Percentiles rank a stretch among this genome's conserved stretches.
Conservation (phyloP, 2,888 invertebrate species). For the Drosophila mayaguana region DNA sequence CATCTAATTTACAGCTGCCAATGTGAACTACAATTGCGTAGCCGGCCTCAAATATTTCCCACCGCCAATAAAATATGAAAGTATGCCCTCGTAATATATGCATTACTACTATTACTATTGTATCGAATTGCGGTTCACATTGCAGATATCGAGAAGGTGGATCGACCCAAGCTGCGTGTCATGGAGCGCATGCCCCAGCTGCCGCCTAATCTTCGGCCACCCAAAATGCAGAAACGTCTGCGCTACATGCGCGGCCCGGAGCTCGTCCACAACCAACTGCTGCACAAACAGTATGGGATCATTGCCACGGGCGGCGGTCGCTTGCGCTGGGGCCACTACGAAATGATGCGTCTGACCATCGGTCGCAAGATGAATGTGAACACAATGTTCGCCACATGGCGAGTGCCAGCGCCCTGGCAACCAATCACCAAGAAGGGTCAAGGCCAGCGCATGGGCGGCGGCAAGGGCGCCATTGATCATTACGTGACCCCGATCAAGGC, state of each 20-base stretch:
- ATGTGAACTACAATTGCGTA: conserved; percentile 45
- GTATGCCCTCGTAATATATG: background rate
- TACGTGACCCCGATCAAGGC: conserved; percentile 97
- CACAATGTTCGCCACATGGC: conserved; percentile 97
- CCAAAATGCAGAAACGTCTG: conserved; percentile 94
- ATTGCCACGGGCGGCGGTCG: conserved; percentile 94
- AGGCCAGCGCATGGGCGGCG: conserved; percentile 97
- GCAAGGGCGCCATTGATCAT: conserved; percentile 97
- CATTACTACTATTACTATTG: background rate
- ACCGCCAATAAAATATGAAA: conserved; percentile 87
- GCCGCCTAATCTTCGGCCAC: conserved; percentile 89
- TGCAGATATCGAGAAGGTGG: conserved; percentile 90
- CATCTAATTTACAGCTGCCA: conserved; percentile 46
- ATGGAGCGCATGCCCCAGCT: conserved; percentile 91
- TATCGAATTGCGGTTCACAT: background rate
- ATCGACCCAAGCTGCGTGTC: conserved; percentile 89
- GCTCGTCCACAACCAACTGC: conserved; percentile 91
- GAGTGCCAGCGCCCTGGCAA: conserved; percentile 98
- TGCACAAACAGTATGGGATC: conserved; percentile 97
- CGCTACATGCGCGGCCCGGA: conserved; percentile 97
- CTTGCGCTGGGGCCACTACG: conserved; percentile 92
- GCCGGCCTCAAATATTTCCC: conserved; percentile 90
- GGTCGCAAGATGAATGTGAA: conserved; percentile 91
- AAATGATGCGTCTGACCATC: conserved; percentile 92
- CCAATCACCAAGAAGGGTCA: conserved; percentile 95